Conservation (phyloP, 2,888 invertebrate genomes). For the Platypus cylindrus region DNA sequence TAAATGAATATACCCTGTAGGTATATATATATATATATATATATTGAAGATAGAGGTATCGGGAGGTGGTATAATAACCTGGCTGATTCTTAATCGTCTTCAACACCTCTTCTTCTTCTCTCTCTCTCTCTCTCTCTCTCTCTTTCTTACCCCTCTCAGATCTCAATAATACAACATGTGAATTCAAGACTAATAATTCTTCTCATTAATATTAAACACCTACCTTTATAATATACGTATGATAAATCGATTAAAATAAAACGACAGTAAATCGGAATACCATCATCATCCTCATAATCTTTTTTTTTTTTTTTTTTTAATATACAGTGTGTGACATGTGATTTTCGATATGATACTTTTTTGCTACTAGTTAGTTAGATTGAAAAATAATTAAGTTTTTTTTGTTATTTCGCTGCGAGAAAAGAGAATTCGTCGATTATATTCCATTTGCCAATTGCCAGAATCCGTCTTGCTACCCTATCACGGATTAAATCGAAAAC, state of each 20-base stretch:
- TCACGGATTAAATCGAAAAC: too few relatives aligned
- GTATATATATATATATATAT: too few relatives aligned
- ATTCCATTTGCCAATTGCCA: too few relatives aligned
- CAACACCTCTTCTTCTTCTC: too few relatives aligned
- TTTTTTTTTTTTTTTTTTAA: too few relatives aligned
- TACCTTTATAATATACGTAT: conserved; percentile 24
- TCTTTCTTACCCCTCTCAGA: too few relatives aligned
- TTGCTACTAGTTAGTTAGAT: not conserved
- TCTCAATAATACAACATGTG: conserved; percentile 15
- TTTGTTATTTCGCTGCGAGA: too few relatives aligned
- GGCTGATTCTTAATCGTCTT: conserved; percentile 16
- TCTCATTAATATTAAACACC: conserved; percentile 32
- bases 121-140: too few relatives aligned
- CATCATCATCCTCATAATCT: conserved; percentile 25
- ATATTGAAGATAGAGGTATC: too few relatives aligned
- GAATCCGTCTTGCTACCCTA: too few relatives aligned
- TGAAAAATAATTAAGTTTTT: not conserved
- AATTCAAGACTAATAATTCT: conserved; percentile 23
- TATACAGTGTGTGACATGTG: conserved; percentile 5
- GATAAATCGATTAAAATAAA: conserved; percentile 35
- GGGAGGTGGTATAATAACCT: conserved; percentile 16
- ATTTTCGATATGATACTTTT: not conserved
- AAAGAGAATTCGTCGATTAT: too few relatives aligned
- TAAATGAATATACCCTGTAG: conserved; percentile 15
- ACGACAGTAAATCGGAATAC: conserved; percentile 33